A percentile compares a stretch with the other conserved stretches of the same genome.
Evolutionary conservation across 35 echinoderm and acorn worm species (phyloP).

Genomic region (Heliocidaris erythrogramma): DNA sequence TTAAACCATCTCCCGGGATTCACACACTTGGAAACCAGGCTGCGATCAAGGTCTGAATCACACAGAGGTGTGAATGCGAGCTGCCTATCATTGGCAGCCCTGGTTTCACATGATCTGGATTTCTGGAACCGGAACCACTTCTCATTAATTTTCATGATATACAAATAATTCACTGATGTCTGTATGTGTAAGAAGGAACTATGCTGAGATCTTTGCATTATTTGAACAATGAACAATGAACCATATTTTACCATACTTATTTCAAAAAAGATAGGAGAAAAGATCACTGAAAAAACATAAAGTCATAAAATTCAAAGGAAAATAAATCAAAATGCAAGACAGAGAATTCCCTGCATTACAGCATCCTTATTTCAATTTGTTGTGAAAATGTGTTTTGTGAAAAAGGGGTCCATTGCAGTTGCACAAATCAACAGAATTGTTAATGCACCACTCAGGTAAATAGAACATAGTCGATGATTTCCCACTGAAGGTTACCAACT

Average conservation of each 20-base stretch:
- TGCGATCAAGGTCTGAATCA: neutral
- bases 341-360: no score
- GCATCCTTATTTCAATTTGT: no score
- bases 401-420: neutral
- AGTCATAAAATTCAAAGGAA: neutral
- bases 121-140: neutral
- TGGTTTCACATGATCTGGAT: conserved; percentile 1
- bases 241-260: neutral
- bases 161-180: neutral
- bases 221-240: neutral
- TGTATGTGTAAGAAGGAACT: neutral
- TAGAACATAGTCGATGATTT: neutral
- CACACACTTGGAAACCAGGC: neutral
- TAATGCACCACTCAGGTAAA: neutral
- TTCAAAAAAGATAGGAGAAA: neutral
- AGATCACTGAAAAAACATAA: neutral
- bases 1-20: neutral
- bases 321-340: no score
- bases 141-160: neutral
- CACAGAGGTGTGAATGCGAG: neutral
- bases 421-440: neutral
- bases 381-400: neutral
- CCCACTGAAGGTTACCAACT: neutral
- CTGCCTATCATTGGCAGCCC: neutral
- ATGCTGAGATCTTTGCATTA: neutral